phyloP scores from a whole-genome alignment of 2,113 vertebrate genomes.

The Crotalus tigris region DNA sequence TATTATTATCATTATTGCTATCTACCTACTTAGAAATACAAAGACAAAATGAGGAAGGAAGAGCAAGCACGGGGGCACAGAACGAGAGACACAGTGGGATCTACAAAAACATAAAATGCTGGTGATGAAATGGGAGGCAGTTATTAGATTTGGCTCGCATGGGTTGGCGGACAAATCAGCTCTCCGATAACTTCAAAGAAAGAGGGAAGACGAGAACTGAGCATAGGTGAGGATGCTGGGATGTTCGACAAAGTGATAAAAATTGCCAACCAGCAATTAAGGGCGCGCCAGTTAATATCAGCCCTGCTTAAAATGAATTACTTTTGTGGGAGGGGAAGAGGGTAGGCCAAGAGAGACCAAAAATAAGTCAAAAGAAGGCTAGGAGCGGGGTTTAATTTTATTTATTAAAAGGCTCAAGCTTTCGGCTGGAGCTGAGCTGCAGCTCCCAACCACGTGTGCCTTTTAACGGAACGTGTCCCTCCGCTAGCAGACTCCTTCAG shows the following conservation, averaged over 20 bases:
- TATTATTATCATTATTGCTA: conserved; percentile 83
- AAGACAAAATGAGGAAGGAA: conserved; percentile 68
- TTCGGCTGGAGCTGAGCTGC: background rate
- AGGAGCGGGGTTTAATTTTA: background rate
- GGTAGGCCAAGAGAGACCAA: background rate
- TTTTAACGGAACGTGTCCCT: background rate
- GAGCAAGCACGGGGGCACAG: conserved; percentile 72
- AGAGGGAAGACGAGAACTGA: conserved; percentile 60
- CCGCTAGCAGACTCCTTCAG: background rate
- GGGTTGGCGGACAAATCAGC: conserved; percentile 58
- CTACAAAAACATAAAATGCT: conserved; percentile 79
- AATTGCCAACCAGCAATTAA: conserved; percentile 69
- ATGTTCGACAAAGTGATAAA: conserved; percentile 69
- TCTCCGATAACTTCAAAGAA: conserved; percentile 54
- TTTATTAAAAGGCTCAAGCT: background rate
- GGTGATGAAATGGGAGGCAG: conserved; percentile 78
- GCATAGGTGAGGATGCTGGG: conserved; percentile 57
- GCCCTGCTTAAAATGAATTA: background rate
- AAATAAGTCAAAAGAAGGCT: background rate
- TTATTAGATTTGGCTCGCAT: conserved; percentile 70
- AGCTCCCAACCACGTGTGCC: background rate
- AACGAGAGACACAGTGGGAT: conserved; percentile 75
- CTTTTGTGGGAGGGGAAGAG: background rate
- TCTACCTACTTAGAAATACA: conserved; percentile 84
- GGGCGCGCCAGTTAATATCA: background rate